These are phyloP conservation scores for Glomeris maerens DNA, from an alignment of 1,140 invertebrate species.

Conservation along the genomic window DNA sequence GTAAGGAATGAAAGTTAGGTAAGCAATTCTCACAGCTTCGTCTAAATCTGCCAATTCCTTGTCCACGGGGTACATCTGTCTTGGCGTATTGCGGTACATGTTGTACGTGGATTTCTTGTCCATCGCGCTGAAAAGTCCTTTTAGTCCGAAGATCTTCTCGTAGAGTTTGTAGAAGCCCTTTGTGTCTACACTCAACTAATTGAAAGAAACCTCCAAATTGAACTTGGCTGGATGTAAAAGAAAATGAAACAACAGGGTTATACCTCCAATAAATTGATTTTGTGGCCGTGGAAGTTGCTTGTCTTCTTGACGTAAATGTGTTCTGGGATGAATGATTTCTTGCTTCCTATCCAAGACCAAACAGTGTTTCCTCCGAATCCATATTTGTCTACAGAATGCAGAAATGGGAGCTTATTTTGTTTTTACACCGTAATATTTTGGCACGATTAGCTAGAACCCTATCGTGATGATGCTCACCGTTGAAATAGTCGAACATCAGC, in stretches of 20 bases:
- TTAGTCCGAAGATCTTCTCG: slow-evolving; percentile 15
- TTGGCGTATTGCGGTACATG: slow-evolving; percentile 9
- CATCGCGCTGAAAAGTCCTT: slow-evolving; percentile 6
- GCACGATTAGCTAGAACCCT: too few species aligned
- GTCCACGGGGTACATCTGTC: slow-evolving; percentile 8
- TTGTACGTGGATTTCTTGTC: slow-evolving; percentile 13
- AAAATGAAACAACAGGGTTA: not conserved
- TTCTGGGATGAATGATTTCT: slow-evolving; percentile 15
- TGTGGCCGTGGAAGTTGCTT: slow-evolving; percentile 13
- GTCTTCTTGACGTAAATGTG: slow-evolving; percentile 10
- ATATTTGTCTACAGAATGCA: slow-evolving; percentile 16
- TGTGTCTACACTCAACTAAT: slow-evolving; percentile 6
- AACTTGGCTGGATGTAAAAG: not conserved
- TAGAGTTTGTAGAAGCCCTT: slow-evolving; percentile 15
- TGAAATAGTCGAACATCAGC: not conserved
- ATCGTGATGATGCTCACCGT: too few species aligned
- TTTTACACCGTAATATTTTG: not conserved
- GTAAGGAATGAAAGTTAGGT: too few species aligned
- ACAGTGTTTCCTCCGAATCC: slow-evolving; percentile 15
- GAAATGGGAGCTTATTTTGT: not conserved
- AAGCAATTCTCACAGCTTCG: slow-evolving; percentile 11
- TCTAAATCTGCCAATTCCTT: slow-evolving; percentile 16
- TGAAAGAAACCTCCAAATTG: not conserved
- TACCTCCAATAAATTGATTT: slow-evolving; percentile 7
- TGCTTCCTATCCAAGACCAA: slow-evolving; percentile 14